phyloP scores from a whole-genome alignment of 2,888 invertebrate genomes.

The Pristionchus entomophagus region DNA sequence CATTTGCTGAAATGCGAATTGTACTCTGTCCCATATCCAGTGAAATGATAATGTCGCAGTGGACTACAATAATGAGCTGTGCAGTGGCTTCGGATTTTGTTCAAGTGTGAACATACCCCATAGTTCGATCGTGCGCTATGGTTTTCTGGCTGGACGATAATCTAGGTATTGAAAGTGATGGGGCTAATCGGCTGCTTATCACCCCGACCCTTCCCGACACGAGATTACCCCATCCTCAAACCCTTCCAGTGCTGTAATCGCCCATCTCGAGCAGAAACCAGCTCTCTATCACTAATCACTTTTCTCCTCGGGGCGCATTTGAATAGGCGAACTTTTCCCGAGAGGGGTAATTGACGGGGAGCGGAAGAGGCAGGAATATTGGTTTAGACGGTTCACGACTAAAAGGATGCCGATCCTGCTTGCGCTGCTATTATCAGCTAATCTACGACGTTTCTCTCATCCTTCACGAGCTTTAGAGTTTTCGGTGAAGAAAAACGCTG shows the following conservation, averaged over 20 bases:
- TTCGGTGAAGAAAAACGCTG: no score
- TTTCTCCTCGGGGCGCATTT: not conserved
- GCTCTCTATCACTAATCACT: not conserved
- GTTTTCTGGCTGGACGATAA: no score
- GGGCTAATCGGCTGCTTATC: no score
- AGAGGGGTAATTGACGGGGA: conserved; percentile 1
- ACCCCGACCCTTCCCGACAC: not conserved
- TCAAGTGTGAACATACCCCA: no score
- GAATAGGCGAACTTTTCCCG: not conserved
- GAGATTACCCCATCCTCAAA: not conserved
- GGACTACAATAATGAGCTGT: no score
- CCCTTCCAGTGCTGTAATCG: not conserved
- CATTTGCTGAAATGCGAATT: conserved; percentile 45
- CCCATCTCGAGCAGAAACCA: not conserved
- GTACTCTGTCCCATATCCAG: no score
- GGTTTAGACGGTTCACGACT: not conserved
- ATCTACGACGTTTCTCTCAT: not conserved
- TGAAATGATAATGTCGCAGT: no score
- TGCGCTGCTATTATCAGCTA: conserved; percentile 16
- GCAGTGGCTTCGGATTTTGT: no score
- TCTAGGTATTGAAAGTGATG: no score
- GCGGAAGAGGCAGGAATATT: not conserved
- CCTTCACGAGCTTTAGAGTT: no score
- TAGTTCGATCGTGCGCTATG: no score
- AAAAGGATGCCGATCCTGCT: not conserved